phyloP scores from a whole-genome alignment of 2,888 invertebrate genomes.

The Bellardia pandia region DNA sequence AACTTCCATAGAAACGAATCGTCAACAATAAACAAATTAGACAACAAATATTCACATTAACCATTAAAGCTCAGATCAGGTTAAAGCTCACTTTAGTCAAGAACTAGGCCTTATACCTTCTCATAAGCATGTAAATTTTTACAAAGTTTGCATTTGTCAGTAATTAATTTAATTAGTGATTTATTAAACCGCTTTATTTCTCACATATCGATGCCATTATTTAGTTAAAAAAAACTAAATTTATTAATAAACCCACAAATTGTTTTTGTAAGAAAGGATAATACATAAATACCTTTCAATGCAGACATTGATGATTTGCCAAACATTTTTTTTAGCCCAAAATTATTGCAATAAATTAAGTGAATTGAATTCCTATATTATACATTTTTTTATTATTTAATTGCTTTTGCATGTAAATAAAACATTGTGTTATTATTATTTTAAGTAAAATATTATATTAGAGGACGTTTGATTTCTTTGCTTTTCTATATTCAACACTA shows the following conservation, averaged over 20 bases:
- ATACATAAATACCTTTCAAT: neutral
- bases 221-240: neutral
- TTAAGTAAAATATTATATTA: no score
- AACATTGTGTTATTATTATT: no score
- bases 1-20: no score
- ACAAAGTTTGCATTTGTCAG: constrained; percentile 6
- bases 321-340: neutral
- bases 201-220: constrained; percentile 39
- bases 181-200: constrained; percentile 39
- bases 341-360: constrained; percentile 26
- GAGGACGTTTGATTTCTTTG: no score
- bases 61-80: neutral
- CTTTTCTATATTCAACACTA: no score
- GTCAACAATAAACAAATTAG: no score
- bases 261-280: no score
- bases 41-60: no score
- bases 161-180: constrained; percentile 17
- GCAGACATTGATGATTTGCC: neutral
- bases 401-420: no score
- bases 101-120: neutral
- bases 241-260: no score
- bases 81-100: neutral
- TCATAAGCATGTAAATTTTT: neutral
- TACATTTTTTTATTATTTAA: neutral
- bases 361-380: neutral